Evolutionary conservation across 2,888 invertebrate genomes (phyloP).

Genomic region (Sussaba pulchella): DNA sequence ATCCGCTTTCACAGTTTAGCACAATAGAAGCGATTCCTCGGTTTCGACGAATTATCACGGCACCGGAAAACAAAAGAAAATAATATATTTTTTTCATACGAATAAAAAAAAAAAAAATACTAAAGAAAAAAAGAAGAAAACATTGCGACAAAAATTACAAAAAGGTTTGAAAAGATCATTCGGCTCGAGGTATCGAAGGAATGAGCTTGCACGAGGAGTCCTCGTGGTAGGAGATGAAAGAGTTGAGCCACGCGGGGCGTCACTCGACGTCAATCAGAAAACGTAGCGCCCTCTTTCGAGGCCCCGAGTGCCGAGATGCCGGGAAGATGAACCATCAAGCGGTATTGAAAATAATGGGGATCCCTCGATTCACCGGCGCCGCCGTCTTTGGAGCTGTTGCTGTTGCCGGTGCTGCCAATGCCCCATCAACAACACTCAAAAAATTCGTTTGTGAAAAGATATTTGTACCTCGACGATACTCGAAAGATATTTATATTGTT

Average conservation of each 20-base stretch:
- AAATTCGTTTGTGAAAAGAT: conserved; percentile 22
- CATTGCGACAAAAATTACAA: too few relatives aligned
- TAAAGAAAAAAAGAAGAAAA: background rate
- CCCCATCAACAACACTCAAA: conserved; percentile 18
- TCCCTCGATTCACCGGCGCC: conserved; percentile 52
- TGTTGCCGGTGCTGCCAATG: background rate
- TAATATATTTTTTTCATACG: background rate
- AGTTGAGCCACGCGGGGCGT: conserved; percentile 32
- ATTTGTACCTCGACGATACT: conserved; percentile 32
- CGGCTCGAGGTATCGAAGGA: conserved; percentile 15
- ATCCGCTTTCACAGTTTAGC: conserved; percentile 15
- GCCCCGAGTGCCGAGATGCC: conserved; percentile 22
- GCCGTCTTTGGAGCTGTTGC: background rate
- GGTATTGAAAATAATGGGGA: conserved; percentile 60
- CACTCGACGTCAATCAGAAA: conserved; percentile 64
- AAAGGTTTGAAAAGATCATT: conserved; percentile 19
- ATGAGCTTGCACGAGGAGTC: conserved; percentile 19
- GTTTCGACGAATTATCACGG: conserved; percentile 27
- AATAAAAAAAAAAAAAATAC: conserved; percentile 9
- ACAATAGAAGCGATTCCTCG: conserved; percentile 6
- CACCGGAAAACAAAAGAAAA: background rate
- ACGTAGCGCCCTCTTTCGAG: conserved; percentile 42
- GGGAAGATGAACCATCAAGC: conserved; percentile 55
- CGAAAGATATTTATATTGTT: conserved; percentile 53
- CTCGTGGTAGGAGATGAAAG: conserved; percentile 15